phyloP scores from a whole-genome alignment of 2,888 invertebrate species.

The Microctonus brassicae region DNA sequence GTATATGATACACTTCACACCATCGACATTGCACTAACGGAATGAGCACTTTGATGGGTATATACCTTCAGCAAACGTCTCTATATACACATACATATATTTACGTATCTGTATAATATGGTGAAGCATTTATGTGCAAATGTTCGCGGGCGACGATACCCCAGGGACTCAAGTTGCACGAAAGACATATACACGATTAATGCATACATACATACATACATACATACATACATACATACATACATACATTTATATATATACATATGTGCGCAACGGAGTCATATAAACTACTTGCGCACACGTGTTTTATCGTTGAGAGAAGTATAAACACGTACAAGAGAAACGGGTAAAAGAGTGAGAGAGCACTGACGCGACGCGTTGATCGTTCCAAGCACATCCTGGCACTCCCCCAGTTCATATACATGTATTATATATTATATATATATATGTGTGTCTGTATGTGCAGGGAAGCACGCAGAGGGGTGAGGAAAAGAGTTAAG shows the following conservation, averaged over 20 bases:
- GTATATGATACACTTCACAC: slow-evolving; percentile 20
- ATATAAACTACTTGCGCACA: slow-evolving; percentile 33
- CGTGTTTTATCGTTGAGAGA: slow-evolving; percentile 39
- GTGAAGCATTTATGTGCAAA: not conserved
- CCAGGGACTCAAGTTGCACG: slow-evolving; percentile 33
- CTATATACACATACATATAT: not conserved
- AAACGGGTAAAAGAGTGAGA: slow-evolving; percentile 16
- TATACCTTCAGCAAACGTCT: not conserved
- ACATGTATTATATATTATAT: too few species aligned
- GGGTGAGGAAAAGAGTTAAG: slow-evolving; percentile 20
- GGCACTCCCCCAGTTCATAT: slow-evolving; percentile 68
- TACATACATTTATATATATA: slow-evolving; percentile 28
- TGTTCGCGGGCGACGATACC: not conserved
- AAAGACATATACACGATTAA: slow-evolving; percentile 41
- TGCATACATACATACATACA: slow-evolving; percentile 39
- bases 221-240: slow-evolving; percentile 33
- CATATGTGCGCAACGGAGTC: not conserved
- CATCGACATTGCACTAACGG: slow-evolving; percentile 30
- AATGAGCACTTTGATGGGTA: slow-evolving; percentile 1
- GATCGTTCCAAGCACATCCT: slow-evolving; percentile 69
- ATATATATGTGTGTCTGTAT: slow-evolving; percentile 52
- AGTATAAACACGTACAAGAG: slow-evolving; percentile 18
- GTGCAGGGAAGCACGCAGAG: slow-evolving; percentile 58
- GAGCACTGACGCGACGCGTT: slow-evolving; percentile 53
- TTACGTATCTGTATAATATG: not conserved